Base-by-base conservation (phyloP, 2,113 vertebrate species). In the Zapornia atra region DNA sequence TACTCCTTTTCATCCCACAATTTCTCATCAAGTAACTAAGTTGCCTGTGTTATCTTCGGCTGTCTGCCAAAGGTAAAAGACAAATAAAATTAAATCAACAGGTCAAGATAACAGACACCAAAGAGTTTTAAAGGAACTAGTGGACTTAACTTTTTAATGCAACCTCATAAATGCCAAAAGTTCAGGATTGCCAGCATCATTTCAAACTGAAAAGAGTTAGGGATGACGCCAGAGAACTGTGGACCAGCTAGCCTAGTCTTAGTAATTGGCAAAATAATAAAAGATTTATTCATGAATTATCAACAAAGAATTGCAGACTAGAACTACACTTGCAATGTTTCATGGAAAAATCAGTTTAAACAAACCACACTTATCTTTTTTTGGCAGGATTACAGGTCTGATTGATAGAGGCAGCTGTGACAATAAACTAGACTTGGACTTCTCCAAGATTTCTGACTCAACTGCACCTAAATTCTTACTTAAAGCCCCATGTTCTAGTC, bases 361-460 rank as follows among this genome's bases (percentile, higher is more conserved):
- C 42, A 95, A 96, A 72, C 44, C 72, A 82, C 18, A n/a, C 61
- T 95, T 93, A 94, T 60, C 73, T 92, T 68, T 61, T 68, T 80
- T 46, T 83, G 68, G 86, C 59, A 33, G 15, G 36, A 46, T 66
- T 66, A 36, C 46, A 66, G 65, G 34, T 54, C 54, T 63, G 50
- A 90, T 63, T 94, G 94, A 96, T 92, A 88, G 59, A 86, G 66
- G 46, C 71, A 93, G 88, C 92, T 80, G 79, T n/a, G 48, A 87
- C 71, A 69, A 86, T 81, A 48, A 79, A 82, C 44, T 25, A 7
- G 68, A 57, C 65, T 91, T 94, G 57, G 70, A 82, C 44, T 69
- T 79, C 64, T 59, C 79, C 66, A 87, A 54, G 68, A 51, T 24
- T 86, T 87, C 72, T 96, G 93, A 89, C 94, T 96, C 91, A 89